Conservation (phyloP, 2,888 invertebrate genomes). For the Caradrina clavipalpis region DNA sequence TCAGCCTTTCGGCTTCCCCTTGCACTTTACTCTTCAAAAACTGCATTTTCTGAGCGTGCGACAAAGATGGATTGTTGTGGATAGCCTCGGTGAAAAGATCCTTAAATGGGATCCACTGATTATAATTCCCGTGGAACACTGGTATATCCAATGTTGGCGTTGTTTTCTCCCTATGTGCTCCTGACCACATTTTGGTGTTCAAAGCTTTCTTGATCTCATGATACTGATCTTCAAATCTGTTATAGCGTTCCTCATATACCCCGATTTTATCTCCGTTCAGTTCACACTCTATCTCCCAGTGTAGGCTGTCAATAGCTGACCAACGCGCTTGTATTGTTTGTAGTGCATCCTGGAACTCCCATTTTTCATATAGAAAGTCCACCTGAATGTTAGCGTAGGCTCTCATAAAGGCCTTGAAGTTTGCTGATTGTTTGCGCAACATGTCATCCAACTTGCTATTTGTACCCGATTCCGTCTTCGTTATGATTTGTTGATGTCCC, state of each 20-base stretch:
- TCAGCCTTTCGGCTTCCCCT: neutral
- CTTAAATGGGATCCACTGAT: constrained; percentile 12
- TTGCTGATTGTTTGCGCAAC: constrained; percentile 4
- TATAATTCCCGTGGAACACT: neutral
- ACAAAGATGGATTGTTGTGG: constrained; percentile 1
- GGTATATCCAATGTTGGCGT: constrained; percentile 4
- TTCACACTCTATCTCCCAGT: too few species aligned
- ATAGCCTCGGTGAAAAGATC: constrained; percentile 10
- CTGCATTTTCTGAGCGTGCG: constrained; percentile 9
- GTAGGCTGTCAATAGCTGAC: too few species aligned
- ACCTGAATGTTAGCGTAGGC: constrained; percentile 11
- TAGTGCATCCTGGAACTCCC: constrained; percentile 11
- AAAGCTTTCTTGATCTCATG: neutral
- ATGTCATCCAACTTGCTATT: constrained; percentile 11
- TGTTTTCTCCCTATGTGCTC: constrained; percentile 3
- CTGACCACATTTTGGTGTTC: constrained; percentile 10
- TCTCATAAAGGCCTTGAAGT: constrained; percentile 12
- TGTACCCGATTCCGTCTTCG: constrained; percentile 1
- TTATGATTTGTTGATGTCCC: neutral
- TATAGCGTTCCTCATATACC: constrained; percentile 12
- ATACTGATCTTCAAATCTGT: constrained; percentile 4
- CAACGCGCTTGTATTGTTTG: constrained; percentile 4
- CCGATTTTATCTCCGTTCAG: too few species aligned
- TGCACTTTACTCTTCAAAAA: constrained; percentile 7
- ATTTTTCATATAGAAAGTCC: constrained; percentile 14